Evolutionary conservation across 2,888 invertebrate species (phyloP).

Genomic region (Heliconius aoede): DNA sequence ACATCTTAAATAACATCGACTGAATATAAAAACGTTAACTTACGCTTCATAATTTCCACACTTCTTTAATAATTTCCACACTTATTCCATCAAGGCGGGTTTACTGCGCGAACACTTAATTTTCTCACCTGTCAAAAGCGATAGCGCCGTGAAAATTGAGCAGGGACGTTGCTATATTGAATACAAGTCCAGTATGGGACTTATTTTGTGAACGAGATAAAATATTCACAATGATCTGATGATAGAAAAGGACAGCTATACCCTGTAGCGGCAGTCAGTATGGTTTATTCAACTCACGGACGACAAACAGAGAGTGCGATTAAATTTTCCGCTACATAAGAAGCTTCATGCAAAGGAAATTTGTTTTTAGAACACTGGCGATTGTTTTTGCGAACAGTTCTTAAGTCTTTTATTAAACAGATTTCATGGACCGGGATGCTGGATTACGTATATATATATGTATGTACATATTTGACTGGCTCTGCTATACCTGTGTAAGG

Average conservation of each 20-base stretch:
- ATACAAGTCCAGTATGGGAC: slow-evolving; percentile 59
- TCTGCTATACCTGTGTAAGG: not conserved
- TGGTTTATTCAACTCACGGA: slow-evolving; percentile 77
- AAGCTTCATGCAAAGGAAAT: slow-evolving; percentile 65
- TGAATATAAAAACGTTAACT: not conserved
- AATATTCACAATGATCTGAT: slow-evolving; percentile 50
- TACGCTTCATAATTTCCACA: slow-evolving; percentile 28
- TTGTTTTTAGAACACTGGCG: slow-evolving; percentile 54
- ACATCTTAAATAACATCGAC: slow-evolving; percentile 1
- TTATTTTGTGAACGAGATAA: slow-evolving; percentile 58
- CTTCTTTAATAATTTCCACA: slow-evolving; percentile 45
- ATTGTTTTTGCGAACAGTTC: slow-evolving; percentile 48
- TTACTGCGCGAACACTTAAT: slow-evolving; percentile 50
- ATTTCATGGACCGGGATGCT: slow-evolving; percentile 22
- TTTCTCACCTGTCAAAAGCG: slow-evolving; percentile 61
- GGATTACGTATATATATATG: not conserved
- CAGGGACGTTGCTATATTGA: slow-evolving; percentile 59
- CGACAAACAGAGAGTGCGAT: slow-evolving; percentile 72
- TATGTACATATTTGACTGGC: not conserved
- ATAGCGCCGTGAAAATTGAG: slow-evolving; percentile 62
- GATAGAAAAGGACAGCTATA: slow-evolving; percentile 55
- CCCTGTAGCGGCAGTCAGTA: slow-evolving; percentile 55
- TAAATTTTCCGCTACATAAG: slow-evolving; percentile 79
- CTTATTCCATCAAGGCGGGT: slow-evolving; percentile 43
- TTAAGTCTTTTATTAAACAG: slow-evolving; percentile 36